Evolutionary conservation across 1,140 invertebrate species (phyloP), one percentile per base, ranked within the genome.

Genomic region (Lepidotrigona ventralis): DNA sequence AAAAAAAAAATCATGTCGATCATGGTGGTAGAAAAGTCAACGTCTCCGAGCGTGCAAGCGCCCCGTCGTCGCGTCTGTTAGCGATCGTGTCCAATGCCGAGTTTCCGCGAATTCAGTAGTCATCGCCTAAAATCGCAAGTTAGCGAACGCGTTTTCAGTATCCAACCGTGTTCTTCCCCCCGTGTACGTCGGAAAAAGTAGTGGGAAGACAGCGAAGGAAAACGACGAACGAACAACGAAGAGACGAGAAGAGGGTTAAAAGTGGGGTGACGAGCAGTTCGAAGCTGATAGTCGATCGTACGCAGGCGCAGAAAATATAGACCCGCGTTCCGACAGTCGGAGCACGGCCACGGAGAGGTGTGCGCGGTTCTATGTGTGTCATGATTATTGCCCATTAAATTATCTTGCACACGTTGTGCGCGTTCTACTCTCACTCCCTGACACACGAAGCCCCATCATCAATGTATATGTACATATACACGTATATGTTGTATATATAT

Each of bases 311-410:
- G 58, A 63, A 77, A 90, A 86, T 89, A 90, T 90, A 90, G 89
- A 90, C 88, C 87, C 87, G 86, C 86, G 82, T 86, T 88, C 85
- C 83, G 81, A 72, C 89, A 85, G 86, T 85, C 83, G 72, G 19
- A 81, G 68, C 63, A 60, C 83, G 76, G 60, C 81, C 71, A 66
- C 86, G 79, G 77, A 79, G 74, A 74, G 78, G 81, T 89, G 86
- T 81, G 81, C 81, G 68, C 84, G 51, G 54, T 78, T 78, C 72
- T 72, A 86, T 84, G 86, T 83, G 69, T 87, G 87, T 85, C 81
- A 88, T 86, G 84, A 90, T 90, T 89, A 90, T 89, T 80, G 88
- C 84, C 81, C 84, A 90, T 90, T 90, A 90, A 90, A 90, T 90
- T 89, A 89, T 90, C 81, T 84, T 72, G 71, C 81, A 79, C 76